Conservation (phyloP, 2,797 vertebrate species). For the Coendou prehensilis region DNA sequence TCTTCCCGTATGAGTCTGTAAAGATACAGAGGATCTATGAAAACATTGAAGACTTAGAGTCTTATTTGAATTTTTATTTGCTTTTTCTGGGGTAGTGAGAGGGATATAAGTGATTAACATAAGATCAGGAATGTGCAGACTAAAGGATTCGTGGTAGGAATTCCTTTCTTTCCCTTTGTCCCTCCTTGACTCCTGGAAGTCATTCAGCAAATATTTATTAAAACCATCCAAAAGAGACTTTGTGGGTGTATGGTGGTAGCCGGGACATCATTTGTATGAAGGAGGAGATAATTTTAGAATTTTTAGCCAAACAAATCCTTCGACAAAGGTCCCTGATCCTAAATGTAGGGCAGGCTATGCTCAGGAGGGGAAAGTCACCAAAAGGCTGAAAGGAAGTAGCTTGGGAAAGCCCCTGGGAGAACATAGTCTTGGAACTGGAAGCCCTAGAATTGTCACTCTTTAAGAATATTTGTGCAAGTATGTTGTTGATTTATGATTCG, state of each 20-base stretch:
- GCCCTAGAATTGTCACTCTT: background rate
- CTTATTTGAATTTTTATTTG: background rate
- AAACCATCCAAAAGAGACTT: background rate
- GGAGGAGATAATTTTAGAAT: background rate
- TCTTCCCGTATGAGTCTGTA: background rate
- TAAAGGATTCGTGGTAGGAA: background rate
- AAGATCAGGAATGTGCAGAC: background rate
- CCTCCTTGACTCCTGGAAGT: background rate
- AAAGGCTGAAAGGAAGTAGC: background rate
- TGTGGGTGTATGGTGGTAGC: background rate
- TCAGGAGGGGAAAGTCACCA: background rate
- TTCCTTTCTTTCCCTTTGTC: background rate
- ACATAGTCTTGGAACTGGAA: background rate
- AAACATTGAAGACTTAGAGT: background rate
- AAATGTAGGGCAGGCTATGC: no score
- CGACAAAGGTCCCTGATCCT: background rate
- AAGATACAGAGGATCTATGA: background rate
- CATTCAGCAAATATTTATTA: background rate
- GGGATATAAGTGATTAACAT: background rate
- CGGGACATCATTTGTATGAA: background rate
- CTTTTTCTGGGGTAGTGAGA: background rate
- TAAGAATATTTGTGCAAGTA: no score
- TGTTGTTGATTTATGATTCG: background rate
- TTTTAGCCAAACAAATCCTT: background rate
- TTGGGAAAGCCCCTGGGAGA: no score